Evolutionary conservation across 2,113 vertebrate genomes (phyloP).

Genomic region (Taurulus bubalis): DNA sequence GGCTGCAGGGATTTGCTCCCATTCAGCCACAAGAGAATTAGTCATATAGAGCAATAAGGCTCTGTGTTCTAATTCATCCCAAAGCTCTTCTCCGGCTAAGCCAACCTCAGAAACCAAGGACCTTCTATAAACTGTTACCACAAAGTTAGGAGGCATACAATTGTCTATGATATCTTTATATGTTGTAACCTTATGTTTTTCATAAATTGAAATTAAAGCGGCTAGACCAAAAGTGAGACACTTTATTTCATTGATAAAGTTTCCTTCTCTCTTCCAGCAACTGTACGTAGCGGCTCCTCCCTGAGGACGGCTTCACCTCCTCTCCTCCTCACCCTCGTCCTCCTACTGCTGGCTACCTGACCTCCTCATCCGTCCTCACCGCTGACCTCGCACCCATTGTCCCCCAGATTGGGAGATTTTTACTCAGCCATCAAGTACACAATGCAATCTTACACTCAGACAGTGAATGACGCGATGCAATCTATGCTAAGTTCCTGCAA

Average conservation of each 20-base stretch:
- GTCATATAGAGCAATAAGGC: background rate
- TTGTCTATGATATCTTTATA: background rate
- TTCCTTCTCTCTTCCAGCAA: constrained; percentile 66
- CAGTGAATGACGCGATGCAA: constrained; percentile 28
- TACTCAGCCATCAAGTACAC: constrained; percentile 2
- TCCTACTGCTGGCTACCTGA: constrained; percentile 68
- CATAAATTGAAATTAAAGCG: background rate
- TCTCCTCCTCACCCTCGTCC: constrained; percentile 53
- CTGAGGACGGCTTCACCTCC: constrained; percentile 29
- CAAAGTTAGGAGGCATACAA: background rate
- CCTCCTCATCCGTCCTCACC: constrained; percentile 19
- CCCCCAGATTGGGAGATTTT: background rate
- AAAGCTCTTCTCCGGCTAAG: background rate
- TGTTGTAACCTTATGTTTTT: background rate
- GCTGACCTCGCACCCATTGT: constrained; percentile 10
- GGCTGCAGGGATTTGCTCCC: background rate
- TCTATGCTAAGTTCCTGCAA: constrained; percentile 37
- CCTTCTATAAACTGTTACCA: background rate
- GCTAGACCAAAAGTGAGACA: background rate
- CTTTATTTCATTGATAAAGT: background rate
- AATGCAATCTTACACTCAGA: constrained; percentile 27
- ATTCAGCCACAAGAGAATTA: background rate
- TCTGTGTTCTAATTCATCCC: constrained; percentile 1
- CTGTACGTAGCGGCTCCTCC: constrained; percentile 17
- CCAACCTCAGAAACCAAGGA: background rate